A percentile compares a stretch with the other conserved stretches of the same genome.
Conservation (phyloP, 2,888 invertebrate species). For the Andrena camellia region DNA sequence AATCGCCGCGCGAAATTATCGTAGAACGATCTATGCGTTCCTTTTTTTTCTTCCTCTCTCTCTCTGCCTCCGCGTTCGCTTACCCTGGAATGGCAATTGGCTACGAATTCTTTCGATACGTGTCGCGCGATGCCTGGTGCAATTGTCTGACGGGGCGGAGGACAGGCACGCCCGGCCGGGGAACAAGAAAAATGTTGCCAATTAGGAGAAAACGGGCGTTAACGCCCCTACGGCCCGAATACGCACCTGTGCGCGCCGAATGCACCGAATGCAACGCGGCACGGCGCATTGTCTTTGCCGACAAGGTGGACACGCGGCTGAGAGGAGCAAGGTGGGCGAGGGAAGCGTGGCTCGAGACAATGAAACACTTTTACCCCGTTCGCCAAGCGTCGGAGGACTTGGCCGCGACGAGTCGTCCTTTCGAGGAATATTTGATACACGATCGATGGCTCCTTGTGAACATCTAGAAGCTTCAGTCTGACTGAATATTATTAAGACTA, state of each 20-base stretch:
- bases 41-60: conserved; percentile 35
- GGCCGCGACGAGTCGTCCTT: conserved; percentile 10
- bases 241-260: conserved; percentile 58
- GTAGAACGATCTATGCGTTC: conserved; percentile 51
- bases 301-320: conserved; percentile 21
- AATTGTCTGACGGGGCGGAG: conserved; percentile 49
- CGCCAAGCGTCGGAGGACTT: conserved; percentile 8
- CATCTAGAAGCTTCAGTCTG: neutral
- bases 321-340: conserved; percentile 10
- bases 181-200: conserved; percentile 63
- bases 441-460: neutral
- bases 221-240: conserved; percentile 54
- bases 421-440: neutral
- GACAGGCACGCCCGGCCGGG: conserved; percentile 22
- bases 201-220: conserved; percentile 59
- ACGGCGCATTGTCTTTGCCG: conserved; percentile 50
- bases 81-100: conserved; percentile 50
- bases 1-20: conserved; percentile 59
- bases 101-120: conserved; percentile 55
- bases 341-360: conserved; percentile 38
- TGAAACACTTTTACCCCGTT: conserved; percentile 41
- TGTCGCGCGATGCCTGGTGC: conserved; percentile 44
- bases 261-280: conserved; percentile 40
- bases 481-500: too few species aligned
- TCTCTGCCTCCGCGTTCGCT: neutral